These are phyloP conservation scores for Hemibagrus wyckioides DNA, from an alignment of 2,113 vertebrate species.

Conservation along the genomic window DNA sequence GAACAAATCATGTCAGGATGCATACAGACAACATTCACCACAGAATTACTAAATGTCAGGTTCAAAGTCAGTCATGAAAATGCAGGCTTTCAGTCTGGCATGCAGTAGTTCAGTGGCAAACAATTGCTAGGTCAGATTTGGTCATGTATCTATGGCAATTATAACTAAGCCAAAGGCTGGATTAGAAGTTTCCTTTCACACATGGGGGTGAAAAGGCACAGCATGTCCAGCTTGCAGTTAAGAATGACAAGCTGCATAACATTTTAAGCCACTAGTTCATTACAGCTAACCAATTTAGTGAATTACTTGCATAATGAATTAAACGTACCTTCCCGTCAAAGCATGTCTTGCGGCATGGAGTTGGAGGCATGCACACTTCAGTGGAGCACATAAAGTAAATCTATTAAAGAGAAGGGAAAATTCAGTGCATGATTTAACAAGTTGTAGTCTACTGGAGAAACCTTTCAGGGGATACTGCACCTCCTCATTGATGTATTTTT, in stretches of 20 bases:
- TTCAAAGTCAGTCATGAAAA: neutral
- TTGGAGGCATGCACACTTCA: slow-evolving; percentile 65
- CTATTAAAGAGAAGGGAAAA: slow-evolving; percentile 44
- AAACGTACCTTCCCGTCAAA: slow-evolving; percentile 64
- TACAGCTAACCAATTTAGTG: neutral
- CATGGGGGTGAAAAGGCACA: neutral
- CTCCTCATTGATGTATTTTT: slow-evolving; percentile 69
- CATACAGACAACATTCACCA: neutral
- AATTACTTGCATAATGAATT: neutral
- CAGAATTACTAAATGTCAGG: neutral
- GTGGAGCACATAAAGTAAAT: slow-evolving; percentile 77
- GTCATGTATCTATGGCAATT: neutral
- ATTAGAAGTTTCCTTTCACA: neutral
- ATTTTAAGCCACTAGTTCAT: neutral
- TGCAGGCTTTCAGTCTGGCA: neutral
- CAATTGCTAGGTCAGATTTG: neutral
- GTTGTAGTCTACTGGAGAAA: neutral
- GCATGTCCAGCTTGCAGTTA: neutral
- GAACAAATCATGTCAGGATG: no score
- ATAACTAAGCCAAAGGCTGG: neutral
- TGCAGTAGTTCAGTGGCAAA: neutral
- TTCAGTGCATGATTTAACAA: neutral
- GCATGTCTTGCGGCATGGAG: slow-evolving; percentile 62
- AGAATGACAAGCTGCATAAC: neutral
- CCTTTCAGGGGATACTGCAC: slow-evolving; percentile 35